Evolutionary conservation across 2,888 invertebrate genomes (phyloP), one percentile per base, ranked within the genome.

Genomic region (Physocephala rufipes): DNA sequence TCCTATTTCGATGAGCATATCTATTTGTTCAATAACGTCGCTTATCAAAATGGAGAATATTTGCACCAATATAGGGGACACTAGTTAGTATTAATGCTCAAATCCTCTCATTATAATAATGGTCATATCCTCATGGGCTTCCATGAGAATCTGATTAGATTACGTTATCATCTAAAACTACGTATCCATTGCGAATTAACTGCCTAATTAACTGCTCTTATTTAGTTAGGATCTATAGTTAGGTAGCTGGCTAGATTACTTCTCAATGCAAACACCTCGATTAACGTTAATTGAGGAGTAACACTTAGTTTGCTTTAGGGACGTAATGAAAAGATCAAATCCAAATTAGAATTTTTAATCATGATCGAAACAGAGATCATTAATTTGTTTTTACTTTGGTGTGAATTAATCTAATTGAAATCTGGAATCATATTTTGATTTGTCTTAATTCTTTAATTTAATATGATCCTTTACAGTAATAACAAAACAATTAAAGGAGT

Each of bases 1-100:
- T 94, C 95, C 0, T 97, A 97, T 85, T 96, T 95, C 85, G 95
- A 97, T 82, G 96, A 96, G 74, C 93, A 95, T 79, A 93, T 98
- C 76, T 97, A 95, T 86, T 87, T 97, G 49, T 97, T 96, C 81
- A 92, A 95, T 82, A 89, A 90, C 21, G 87, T 84, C 12, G 58
- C 83, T 83, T 89, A 89, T 75, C 84, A 85, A 68, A 68, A 76
- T 5, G 87, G 87, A 36, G 86, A 87, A 76, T 88, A 81, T 77
- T 82, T 86, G 74, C 89, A 88, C 86, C 88, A 83, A 68, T 92
- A 91, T 78, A 86, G 86, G 73, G 93, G 93, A 0, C 93, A 93
- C 82, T 88, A 80, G 86, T 86, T 81, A 78, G 80, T 76, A 67
- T n/a, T 49, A 24, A 53, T 53, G 19, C 21, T 19, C 24, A 53